Percentiles rank a stretch among this genome's conserved stretches.
Evolutionary conservation across 2,888 invertebrate species (phyloP).

Genomic region (Drosophila eohydei): DNA sequence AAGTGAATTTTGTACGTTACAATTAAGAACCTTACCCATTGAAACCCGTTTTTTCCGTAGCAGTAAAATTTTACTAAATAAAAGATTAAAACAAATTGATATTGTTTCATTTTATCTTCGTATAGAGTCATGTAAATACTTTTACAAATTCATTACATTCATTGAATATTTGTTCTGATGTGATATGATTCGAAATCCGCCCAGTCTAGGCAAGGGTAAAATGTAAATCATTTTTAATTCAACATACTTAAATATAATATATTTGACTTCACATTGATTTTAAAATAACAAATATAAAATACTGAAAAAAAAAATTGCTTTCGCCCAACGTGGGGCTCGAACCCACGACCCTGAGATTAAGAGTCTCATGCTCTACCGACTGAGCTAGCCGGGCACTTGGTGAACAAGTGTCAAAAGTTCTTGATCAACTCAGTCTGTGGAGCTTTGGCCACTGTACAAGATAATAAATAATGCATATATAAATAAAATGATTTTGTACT

Average conservation of each 20-base stretch:
- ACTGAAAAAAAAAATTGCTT: constrained; percentile 5
- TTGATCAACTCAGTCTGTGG: not conserved
- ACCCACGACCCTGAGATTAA: constrained; percentile 78
- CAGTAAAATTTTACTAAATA: constrained; percentile 71
- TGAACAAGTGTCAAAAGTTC: not conserved
- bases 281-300: not conserved
- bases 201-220: no score
- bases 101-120: not conserved
- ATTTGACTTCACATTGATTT: not conserved
- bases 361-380: constrained; percentile 80
- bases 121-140: no score
- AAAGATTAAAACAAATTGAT: constrained; percentile 43
- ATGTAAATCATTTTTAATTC: no score
- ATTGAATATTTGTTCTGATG: no score
- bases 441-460: no score
- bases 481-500: not conserved
- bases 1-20: constrained; percentile 43
- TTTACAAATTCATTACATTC: no score
- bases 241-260: no score
- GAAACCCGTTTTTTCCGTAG: constrained; percentile 62
- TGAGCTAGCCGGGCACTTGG: constrained; percentile 73
- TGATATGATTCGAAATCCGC: no score
- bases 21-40: constrained; percentile 52
- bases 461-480: not conserved
- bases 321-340: constrained; percentile 81